Conservation (phyloP, 2,113 vertebrate genomes). For the Gnathonemus longibarbis region DNA sequence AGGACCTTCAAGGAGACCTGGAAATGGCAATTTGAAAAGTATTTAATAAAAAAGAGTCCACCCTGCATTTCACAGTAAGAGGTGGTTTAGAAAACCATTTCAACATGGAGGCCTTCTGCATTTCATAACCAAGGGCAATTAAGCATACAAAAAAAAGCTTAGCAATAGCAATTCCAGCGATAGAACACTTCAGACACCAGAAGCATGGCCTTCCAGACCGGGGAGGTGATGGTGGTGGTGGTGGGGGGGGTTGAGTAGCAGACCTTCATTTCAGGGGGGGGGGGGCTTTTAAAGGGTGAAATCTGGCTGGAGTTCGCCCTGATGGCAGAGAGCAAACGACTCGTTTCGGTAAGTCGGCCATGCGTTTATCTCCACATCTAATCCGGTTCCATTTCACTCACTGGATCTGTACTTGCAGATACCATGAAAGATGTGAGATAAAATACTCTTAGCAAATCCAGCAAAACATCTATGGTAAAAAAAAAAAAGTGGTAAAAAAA, state of each 20-base stretch:
- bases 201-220: neutral
- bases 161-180: neutral
- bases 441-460: neutral
- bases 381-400: neutral
- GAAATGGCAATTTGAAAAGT: neutral
- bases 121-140: neutral
- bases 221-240: neutral
- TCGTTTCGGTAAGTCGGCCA: neutral
- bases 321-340: neutral
- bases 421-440: neutral
- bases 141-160: neutral
- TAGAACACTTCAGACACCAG: constrained; percentile 9
- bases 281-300: neutral
- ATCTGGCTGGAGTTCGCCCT: neutral
- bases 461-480: neutral
- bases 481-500: neutral
- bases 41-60: neutral
- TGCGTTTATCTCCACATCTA: neutral
- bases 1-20: neutral
- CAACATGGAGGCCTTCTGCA: neutral
- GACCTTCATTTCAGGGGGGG: neutral
- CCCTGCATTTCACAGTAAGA: neutral
- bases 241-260: neutral
- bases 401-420: neutral
- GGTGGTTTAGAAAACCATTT: neutral